Conservation (phyloP, 2,888 invertebrate genomes). For the Conomelus anceps region DNA sequence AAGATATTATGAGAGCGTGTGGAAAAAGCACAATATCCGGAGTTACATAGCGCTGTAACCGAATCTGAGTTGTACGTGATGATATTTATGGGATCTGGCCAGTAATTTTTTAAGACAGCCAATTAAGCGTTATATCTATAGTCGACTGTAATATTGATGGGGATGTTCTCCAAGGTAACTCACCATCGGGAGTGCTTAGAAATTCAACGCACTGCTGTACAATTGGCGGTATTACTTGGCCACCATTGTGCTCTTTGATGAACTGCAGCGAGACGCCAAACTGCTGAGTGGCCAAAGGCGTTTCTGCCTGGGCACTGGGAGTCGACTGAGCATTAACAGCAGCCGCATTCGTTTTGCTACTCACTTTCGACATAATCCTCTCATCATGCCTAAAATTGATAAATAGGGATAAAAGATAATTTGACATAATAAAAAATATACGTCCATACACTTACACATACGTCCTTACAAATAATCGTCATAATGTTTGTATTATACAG, state of each 20-base stretch:
- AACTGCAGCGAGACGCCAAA: constrained; percentile 91
- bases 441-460: neutral
- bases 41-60: no score
- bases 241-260: constrained; percentile 79
- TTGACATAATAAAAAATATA: neutral
- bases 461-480: no score
- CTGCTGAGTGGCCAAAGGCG: constrained; percentile 63
- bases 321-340: constrained; percentile 35
- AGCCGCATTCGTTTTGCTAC: constrained; percentile 16
- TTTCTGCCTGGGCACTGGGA: constrained; percentile 35
- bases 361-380: constrained; percentile 53
- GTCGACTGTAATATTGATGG: no score
- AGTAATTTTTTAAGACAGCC: no score
- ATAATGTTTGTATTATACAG: no score
- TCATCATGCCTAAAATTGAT: constrained; percentile 62
- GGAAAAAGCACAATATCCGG: no score
- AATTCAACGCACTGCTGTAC: constrained; percentile 87
- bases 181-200: constrained; percentile 81
- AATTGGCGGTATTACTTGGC: constrained; percentile 83
- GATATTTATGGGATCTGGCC: no score
- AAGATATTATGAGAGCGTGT: no score
- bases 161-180: no score
- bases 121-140: no score
- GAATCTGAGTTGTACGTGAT: no score
- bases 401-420: neutral